These are phyloP conservation scores for Prietella phreatophila DNA, from an alignment of 2,113 vertebrate species.

Conservation along the genomic window DNA sequence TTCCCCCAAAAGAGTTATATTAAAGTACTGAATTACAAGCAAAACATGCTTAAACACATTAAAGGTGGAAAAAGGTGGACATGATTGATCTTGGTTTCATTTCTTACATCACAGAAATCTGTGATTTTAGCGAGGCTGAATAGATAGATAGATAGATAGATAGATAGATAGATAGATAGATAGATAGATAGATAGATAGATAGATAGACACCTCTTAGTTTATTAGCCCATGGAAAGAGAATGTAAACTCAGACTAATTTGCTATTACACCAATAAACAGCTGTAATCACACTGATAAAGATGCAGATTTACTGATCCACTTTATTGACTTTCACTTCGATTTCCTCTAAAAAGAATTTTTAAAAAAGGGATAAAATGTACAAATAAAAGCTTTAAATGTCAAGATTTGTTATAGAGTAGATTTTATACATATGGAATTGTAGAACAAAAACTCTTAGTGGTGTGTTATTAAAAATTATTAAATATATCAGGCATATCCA, in stretches of 20 bases:
- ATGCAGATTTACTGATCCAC: neutral
- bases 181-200: neutral
- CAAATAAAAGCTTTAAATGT: neutral
- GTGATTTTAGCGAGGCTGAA: neutral
- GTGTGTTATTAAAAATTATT: too few species aligned
- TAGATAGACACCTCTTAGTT: neutral
- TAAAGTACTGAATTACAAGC: neutral
- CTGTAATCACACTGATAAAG: neutral
- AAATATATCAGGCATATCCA: too few species aligned
- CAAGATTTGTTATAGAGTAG: neutral
- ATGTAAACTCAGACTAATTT: neutral
- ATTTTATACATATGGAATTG: neutral
- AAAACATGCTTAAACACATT: neutral
- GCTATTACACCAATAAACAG: neutral
- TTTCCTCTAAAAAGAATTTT: neutral
- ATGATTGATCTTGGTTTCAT: too few species aligned
- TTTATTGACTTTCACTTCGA: neutral
- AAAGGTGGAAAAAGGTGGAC: neutral
- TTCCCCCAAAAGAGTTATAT: neutral
- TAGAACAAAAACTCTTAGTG: neutral
- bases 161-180: conserved; percentile 1
- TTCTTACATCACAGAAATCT: neutral
- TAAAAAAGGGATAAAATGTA: neutral
- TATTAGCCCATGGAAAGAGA: neutral
- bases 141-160: neutral